Evolutionary conservation across 2,113 vertebrate species (phyloP).

Genomic region (cattle (Bos taurus)): DNA sequence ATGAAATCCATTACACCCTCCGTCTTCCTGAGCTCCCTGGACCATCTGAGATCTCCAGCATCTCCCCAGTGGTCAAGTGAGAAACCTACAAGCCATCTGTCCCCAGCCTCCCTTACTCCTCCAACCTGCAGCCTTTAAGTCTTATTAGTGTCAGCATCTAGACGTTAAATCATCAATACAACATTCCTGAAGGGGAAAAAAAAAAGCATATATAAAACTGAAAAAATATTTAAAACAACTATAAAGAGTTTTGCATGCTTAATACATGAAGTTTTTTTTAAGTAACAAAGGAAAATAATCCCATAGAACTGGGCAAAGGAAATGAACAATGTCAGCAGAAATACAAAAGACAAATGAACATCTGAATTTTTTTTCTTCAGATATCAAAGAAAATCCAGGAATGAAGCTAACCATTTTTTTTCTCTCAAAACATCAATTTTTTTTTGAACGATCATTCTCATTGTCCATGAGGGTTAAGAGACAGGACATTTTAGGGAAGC

Average conservation of each 20-base stretch:
- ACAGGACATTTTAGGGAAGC: neutral
- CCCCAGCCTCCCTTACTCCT: neutral
- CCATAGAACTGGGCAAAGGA: neutral
- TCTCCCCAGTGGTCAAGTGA: neutral
- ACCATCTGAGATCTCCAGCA: neutral
- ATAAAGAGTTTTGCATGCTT: neutral
- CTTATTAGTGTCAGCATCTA: neutral
- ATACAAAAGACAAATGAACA: neutral
- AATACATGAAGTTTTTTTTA: neutral
- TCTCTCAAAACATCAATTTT: neutral
- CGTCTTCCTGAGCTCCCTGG: too few species aligned
- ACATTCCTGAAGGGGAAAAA: neutral
- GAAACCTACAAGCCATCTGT: neutral
- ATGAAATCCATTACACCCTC: accelerated
- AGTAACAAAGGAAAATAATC: neutral
- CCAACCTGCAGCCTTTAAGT: neutral
- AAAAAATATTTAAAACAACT: neutral
- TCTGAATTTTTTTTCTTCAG: neutral
- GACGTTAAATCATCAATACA: neutral
- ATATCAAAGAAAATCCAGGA: neutral
- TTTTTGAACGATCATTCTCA: neutral
- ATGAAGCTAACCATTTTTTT: neutral
- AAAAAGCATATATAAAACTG: neutral
- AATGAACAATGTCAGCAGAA: neutral
- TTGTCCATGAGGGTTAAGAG: too few species aligned